Conservation (phyloP, 1,140 invertebrate species). For the Harpegnathos saltator region DNA sequence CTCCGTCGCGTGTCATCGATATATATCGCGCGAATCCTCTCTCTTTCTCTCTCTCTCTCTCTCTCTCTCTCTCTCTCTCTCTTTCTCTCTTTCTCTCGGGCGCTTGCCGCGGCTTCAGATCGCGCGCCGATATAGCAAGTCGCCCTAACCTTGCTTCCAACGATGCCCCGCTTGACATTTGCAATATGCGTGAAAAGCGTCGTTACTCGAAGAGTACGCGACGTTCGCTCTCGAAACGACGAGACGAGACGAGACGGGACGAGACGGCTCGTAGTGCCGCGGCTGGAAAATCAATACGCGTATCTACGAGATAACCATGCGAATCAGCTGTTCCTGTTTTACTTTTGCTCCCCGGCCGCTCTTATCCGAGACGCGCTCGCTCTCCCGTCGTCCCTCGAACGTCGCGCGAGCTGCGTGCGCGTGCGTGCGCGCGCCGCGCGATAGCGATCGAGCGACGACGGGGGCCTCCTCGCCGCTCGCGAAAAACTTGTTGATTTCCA, state of each 20-base stretch:
- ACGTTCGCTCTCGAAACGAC: background rate
- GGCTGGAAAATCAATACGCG: slow-evolving; percentile 72
- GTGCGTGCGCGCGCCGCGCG: background rate
- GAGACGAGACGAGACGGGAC: background rate
- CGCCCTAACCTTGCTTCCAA: slow-evolving; percentile 62
- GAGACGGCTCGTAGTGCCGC: background rate
- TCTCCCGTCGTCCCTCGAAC: too few relatives aligned
- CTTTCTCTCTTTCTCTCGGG: background rate
- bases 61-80: slow-evolving; percentile 34
- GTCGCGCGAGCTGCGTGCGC: background rate
- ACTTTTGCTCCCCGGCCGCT: slow-evolving; percentile 35
- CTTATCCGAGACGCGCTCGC: background rate
- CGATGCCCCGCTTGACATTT: slow-evolving; percentile 32
- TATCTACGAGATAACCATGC: slow-evolving; percentile 55
- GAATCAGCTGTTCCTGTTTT: slow-evolving; percentile 76
- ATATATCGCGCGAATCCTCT: slow-evolving; percentile 20
- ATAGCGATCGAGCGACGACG: too few relatives aligned
- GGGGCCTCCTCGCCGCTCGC: background rate
- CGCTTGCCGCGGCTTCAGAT: background rate
- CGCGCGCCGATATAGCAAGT: background rate
- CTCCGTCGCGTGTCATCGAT: slow-evolving; percentile 42
- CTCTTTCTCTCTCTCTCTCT: slow-evolving; percentile 24
- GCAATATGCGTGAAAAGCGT: background rate
- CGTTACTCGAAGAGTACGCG: too few relatives aligned
- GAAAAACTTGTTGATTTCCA: slow-evolving; percentile 30